These are phyloP conservation scores for Polypterus senegalus DNA, from an alignment of 2,113 vertebrate species.

Conservation along the genomic window DNA sequence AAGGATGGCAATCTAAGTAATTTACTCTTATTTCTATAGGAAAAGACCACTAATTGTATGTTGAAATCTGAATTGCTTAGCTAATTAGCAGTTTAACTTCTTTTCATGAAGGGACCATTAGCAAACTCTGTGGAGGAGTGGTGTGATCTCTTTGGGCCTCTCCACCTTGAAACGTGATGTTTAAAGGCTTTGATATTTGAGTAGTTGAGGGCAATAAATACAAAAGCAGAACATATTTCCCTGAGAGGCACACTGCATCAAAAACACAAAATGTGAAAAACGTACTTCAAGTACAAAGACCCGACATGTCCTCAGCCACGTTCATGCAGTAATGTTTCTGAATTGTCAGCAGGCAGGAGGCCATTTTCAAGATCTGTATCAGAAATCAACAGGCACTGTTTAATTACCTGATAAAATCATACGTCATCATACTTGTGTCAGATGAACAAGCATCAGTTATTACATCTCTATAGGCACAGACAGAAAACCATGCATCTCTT, in stretches of 20 bases:
- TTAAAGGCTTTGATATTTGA: slow-evolving; percentile 16
- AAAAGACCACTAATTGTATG: slow-evolving; percentile 26
- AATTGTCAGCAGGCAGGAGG: neutral
- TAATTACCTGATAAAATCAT: no score
- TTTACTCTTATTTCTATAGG: slow-evolving; percentile 11
- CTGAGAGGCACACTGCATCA: slow-evolving; percentile 17
- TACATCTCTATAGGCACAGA: no score
- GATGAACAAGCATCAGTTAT: no score
- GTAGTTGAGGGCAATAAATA: slow-evolving; percentile 17
- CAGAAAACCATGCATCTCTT: no score
- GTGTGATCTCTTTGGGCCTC: slow-evolving; percentile 12
- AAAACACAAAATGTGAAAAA: slow-evolving; percentile 26
- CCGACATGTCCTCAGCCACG: slow-evolving; percentile 18
- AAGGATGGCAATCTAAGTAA: slow-evolving; percentile 17
- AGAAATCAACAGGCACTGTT: neutral
- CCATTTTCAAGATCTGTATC: neutral
- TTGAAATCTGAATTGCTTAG: slow-evolving; percentile 21
- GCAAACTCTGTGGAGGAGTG: neutral
- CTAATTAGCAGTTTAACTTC: slow-evolving; percentile 25
- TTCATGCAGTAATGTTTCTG: slow-evolving; percentile 25
- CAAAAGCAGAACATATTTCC: slow-evolving; percentile 17
- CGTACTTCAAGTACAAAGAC: slow-evolving; percentile 20
- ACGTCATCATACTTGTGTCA: no score
- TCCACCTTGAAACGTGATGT: slow-evolving; percentile 4
- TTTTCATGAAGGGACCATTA: slow-evolving; percentile 14